Base-by-base conservation (phyloP, 2,888 invertebrate genomes). In the Pelosia muscerda region DNA sequence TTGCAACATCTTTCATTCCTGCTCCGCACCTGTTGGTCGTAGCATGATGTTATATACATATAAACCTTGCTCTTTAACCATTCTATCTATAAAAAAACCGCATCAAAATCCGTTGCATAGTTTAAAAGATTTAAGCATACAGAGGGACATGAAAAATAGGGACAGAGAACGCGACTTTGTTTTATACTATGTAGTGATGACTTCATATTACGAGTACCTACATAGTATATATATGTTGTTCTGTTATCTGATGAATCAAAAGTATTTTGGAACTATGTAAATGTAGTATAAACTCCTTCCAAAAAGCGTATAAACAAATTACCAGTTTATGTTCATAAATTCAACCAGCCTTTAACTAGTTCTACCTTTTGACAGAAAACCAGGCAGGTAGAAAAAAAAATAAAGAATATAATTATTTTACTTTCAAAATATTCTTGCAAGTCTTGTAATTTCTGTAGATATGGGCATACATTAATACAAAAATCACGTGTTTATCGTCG, bases 401-500 rank as follows among this genome's bases (percentile, higher is more conserved):
- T 22, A 23, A 38, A 49, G 49, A 49, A 6, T 9, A 49, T 9
- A 19, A 19, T n/a, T n/a, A 49, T 49, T 49, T 49, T 49, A n/a
- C n/a, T 49, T 49, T 49, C n/a, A 49, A 49, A 19, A 42, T 42
- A 19, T 42, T 42, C 5, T 19, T 42, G 19, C 6, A 42, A n/a
- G n/a, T n/a, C 42, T 5, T 19, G 15, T 3, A 31, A 22, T 34
- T 58, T 58, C 23, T 31, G 58, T 31, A 34, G 13, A 31, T 31
- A 15, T 13, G 58, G 58, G 9, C 23, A 8, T 23, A 59, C 23
- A 34, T 15, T 59, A 34, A 34, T 15, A 49, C n/a, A 15, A 8
- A 15, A 22, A 23, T 59, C 58, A 59, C 58, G 58, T 59, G 58
- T 58, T 58, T 34, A 23, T 34, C 34, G n/a, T 49, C 49, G 49